phyloP scores from a whole-genome alignment of 2,888 invertebrate genomes.

The Dorcus parallelipipedus region DNA sequence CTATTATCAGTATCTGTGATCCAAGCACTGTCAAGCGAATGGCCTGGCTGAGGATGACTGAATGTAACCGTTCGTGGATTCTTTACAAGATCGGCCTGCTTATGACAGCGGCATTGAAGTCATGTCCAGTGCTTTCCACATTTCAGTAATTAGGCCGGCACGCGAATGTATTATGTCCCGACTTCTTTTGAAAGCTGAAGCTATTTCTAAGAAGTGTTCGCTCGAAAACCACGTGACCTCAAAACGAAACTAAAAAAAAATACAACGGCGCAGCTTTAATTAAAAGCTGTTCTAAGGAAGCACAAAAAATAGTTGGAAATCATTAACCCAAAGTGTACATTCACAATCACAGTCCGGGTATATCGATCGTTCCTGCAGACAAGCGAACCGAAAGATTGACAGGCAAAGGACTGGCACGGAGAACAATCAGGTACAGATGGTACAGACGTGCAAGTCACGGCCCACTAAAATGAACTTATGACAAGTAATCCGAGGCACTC shows the following conservation, averaged over 20 bases:
- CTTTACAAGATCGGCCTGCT: constrained; percentile 38
- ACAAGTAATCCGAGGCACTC: constrained; percentile 33
- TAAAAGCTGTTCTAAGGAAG: too few relatives aligned
- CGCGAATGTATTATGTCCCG: constrained; percentile 28
- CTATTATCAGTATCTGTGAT: constrained; percentile 36
- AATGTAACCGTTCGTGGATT: constrained; percentile 44
- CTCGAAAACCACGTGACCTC: too few relatives aligned
- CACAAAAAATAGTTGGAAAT: too few relatives aligned
- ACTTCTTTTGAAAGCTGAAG: too few relatives aligned
- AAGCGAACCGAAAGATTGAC: constrained; percentile 25
- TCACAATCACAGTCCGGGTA: neutral
- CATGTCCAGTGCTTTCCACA: constrained; percentile 39
- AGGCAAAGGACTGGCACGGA: constrained; percentile 24
- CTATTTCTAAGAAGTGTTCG: too few relatives aligned
- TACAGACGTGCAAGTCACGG: constrained; percentile 31
- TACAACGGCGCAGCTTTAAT: too few relatives aligned
- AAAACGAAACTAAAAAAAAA: too few relatives aligned
- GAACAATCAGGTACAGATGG: constrained; percentile 33
- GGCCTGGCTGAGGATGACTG: constrained; percentile 37
- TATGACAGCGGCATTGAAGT: constrained; percentile 42
- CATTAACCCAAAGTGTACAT: too few relatives aligned
- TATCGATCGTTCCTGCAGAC: constrained; percentile 18
- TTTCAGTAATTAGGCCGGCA: constrained; percentile 42
- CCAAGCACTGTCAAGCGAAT: constrained; percentile 33
- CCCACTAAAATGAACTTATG: constrained; percentile 34